Percentiles rank a stretch among this genome's conserved stretches.
Evolutionary conservation across 2,113 vertebrate genomes (phyloP).

Genomic region (Tauraco erythrolophus): DNA sequence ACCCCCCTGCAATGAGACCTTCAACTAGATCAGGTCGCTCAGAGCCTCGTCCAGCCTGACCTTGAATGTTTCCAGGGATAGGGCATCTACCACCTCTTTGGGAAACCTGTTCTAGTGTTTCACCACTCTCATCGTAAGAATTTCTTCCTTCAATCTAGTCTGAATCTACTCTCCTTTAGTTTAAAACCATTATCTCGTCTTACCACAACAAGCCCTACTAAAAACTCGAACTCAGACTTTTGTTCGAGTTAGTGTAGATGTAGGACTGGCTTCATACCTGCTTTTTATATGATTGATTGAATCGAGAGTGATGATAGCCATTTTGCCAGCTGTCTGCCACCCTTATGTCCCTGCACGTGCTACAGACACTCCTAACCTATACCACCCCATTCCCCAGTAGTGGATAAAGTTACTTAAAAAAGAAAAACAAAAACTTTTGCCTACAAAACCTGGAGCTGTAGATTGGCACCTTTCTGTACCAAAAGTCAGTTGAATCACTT

Average conservation of each 20-base stretch:
- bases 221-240: neutral
- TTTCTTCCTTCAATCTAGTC: too few species aligned
- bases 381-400: neutral
- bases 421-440: neutral
- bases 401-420: neutral
- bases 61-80: too few species aligned
- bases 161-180: too few species aligned
- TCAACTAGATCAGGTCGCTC: too few species aligned
- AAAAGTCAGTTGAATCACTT: neutral
- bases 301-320: neutral
- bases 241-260: neutral
- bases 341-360: neutral
- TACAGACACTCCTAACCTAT: neutral
- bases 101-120: too few species aligned
- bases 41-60: too few species aligned
- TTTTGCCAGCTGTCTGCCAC: neutral
- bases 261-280: neutral
- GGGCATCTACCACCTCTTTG: too few species aligned
- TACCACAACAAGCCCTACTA: too few species aligned
- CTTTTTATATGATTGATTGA: neutral
- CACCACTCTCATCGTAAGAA: too few species aligned
- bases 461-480: neutral
- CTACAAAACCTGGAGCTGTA: neutral
- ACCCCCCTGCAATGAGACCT: too few species aligned
- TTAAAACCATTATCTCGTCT: too few species aligned